These are phyloP conservation scores for Nephrotoma guestfalica DNA, from an alignment of 2,888 invertebrate species.

Conservation along the genomic window DNA sequence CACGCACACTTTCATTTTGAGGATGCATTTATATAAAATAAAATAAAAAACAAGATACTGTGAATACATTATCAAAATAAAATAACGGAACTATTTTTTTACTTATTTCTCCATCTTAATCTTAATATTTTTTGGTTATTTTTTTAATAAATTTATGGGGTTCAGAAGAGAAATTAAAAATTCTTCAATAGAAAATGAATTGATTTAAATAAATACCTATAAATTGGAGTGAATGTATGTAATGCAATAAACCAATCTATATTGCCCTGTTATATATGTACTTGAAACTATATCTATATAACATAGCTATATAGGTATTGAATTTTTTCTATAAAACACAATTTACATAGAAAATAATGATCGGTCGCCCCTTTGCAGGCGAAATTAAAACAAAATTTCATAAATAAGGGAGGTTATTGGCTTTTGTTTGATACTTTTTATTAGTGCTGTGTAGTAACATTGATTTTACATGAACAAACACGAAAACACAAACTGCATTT, in stretches of 20 bases:
- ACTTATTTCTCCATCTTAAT: neutral
- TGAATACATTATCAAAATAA: neutral
- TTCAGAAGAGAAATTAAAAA: neutral
- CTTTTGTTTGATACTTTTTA: neutral
- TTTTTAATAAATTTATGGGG: neutral
- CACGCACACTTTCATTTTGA: neutral
- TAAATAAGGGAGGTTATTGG: neutral
- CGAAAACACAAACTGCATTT: neutral
- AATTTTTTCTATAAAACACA: neutral
- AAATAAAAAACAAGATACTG: neutral
- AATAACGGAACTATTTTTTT: neutral
- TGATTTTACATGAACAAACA: neutral
- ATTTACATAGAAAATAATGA: neutral
- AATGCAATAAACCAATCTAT: neutral
- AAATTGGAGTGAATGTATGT: neutral
- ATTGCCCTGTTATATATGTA: neutral
- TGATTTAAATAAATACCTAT: neutral
- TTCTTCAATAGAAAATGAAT: neutral
- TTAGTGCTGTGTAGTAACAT: neutral
- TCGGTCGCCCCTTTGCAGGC: neutral
- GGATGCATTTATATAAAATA: neutral
- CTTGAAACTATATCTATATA: too few relatives aligned
- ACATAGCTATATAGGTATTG: neutral
- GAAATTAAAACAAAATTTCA: neutral
- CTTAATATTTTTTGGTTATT: neutral